Conservation (phyloP, 1,140 invertebrate genomes). For the Sminthurinus signatus region DNA sequence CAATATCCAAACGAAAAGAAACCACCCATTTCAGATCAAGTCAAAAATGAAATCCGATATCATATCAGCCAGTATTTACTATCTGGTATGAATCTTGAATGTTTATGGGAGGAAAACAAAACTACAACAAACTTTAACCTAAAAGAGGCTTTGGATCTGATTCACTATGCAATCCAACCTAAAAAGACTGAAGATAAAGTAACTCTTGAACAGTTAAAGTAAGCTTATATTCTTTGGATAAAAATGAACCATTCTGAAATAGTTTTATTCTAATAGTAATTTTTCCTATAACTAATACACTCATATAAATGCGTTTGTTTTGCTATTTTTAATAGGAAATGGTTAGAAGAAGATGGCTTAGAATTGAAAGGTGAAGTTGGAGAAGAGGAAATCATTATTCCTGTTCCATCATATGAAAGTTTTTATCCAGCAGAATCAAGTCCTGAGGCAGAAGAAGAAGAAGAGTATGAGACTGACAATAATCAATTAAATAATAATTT, state of each 20-base stretch:
- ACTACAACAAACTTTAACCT: not conserved
- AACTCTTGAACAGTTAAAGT: too few species aligned
- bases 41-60: conserved; percentile 24
- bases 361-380: too few species aligned
- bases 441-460: too few species aligned
- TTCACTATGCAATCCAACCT: not conserved
- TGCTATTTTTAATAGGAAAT: not conserved
- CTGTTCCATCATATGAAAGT: too few species aligned
- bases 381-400: too few species aligned
- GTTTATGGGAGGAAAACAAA: not conserved
- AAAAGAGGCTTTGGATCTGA: not conserved
- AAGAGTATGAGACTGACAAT: too few species aligned
- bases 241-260: not conserved
- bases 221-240: not conserved
- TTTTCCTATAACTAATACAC: not conserved
- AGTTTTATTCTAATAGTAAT: not conserved
- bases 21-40: conserved; percentile 14
- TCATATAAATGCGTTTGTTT: too few species aligned
- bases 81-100: not conserved
- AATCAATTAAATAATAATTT: too few species aligned
- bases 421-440: too few species aligned
- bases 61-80: conserved; percentile 18
- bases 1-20: conserved; percentile 27
- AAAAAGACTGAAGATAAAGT: not conserved
- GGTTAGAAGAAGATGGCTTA: not conserved